Percentiles rank a stretch among this genome's conserved stretches.
These are phyloP conservation scores for Ariopsis seemanni DNA, from an alignment of 2,113 vertebrate species.

Conservation along the genomic window DNA sequence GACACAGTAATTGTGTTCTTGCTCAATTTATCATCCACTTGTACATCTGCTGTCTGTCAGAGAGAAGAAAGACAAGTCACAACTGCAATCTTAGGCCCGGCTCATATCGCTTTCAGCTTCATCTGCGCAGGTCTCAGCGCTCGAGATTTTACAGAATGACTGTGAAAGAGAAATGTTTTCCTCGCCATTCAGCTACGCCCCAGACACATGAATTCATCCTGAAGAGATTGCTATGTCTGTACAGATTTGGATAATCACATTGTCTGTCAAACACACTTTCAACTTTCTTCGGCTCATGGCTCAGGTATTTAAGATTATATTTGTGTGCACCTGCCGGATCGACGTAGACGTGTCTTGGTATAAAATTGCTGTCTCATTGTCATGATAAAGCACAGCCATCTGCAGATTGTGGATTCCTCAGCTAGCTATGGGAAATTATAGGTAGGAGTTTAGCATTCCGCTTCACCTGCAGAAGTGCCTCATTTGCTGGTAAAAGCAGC, in stretches of 20 bases:
- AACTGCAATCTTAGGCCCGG: neutral
- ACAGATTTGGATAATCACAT: slow-evolving; percentile 60
- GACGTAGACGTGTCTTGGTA: neutral
- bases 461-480: neutral
- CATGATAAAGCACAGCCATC: slow-evolving; percentile 12
- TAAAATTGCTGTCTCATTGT: neutral
- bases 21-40: slow-evolving; percentile 16
- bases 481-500: neutral
- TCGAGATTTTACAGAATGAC: neutral
- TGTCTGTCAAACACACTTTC: slow-evolving; percentile 66
- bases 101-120: slow-evolving; percentile 29
- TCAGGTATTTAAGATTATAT: slow-evolving; percentile 57
- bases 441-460: neutral
- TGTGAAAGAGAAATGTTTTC: slow-evolving; percentile 49
- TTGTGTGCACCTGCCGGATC: slow-evolving; percentile 22
- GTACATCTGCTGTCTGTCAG: slow-evolving; percentile 18
- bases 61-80: slow-evolving; percentile 17
- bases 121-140: neutral
- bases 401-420: neutral
- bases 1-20: slow-evolving; percentile 24
- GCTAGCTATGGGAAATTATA: neutral
- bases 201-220: slow-evolving; percentile 24
- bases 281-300: slow-evolving; percentile 44
- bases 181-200: slow-evolving; percentile 22
- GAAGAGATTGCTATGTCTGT: slow-evolving; percentile 59